Conservation (phyloP, 2,113 vertebrate genomes). For the Engraulis encrasicolus region DNA sequence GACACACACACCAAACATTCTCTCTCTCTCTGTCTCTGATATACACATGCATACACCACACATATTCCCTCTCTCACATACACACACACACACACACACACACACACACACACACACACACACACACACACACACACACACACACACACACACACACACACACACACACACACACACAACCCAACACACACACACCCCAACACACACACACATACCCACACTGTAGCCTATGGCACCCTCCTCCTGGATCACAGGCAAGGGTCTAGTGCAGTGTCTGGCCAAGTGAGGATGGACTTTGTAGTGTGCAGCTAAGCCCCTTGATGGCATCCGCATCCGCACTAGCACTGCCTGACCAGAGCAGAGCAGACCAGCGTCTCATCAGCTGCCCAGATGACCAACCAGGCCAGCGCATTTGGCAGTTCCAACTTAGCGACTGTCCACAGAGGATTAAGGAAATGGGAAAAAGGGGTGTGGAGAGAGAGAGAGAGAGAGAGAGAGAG, state of each 20-base stretch:
- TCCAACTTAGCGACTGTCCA: not conserved
- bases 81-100: not conserved
- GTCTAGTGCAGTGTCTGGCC: not conserved
- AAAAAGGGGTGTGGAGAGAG: not conserved
- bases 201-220: not conserved
- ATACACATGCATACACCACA: not conserved
- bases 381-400: not conserved
- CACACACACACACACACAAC: not conserved
- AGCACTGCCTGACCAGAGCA: no score
- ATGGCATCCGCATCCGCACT: not conserved
- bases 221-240: not conserved
- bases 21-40: no score
- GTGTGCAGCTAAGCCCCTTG: not conserved
- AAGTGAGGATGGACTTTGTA: slow-evolving; percentile 8
- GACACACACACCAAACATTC: no score
- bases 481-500: not conserved
- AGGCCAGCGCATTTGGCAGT: not conserved
- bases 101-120: not conserved
- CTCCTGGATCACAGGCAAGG: slow-evolving; percentile 6
- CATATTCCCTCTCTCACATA: not conserved
- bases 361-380: slow-evolving; percentile 13
- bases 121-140: not conserved
- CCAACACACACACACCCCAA: not conserved
- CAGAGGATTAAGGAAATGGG: not conserved
- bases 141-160: not conserved